These are phyloP conservation scores for Bradypus variegatus DNA, from an alignment of 2,797 vertebrate genomes.

Conservation along the genomic window DNA sequence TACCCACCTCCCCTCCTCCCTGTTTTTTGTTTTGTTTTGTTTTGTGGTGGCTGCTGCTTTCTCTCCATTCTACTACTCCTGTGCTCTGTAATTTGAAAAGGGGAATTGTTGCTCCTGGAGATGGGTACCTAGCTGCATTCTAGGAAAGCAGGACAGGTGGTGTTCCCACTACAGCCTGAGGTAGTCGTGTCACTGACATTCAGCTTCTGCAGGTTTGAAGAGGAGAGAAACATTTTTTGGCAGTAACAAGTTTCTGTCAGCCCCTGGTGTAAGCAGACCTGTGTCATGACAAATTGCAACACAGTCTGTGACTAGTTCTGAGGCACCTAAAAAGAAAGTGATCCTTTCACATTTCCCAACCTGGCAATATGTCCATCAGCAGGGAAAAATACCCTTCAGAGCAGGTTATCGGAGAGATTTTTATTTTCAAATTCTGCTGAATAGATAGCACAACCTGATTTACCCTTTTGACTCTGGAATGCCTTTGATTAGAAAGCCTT, in stretches of 20 bases:
- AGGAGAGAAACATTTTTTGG: not conserved
- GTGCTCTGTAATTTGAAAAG: constrained; percentile 52
- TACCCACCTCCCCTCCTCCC: not conserved
- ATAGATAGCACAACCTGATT: not conserved
- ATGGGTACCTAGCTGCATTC: constrained; percentile 43
- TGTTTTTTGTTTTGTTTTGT: not conserved
- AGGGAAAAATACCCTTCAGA: not conserved
- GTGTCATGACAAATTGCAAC: not conserved
- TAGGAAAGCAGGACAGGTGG: constrained; percentile 36
- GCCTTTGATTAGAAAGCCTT: constrained; percentile 44
- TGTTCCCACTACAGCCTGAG: not conserved
- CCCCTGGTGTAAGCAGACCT: not conserved
- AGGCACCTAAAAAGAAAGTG: not conserved
- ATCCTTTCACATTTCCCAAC: not conserved
- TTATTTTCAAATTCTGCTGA: constrained; percentile 25
- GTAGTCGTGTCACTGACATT: constrained; percentile 32
- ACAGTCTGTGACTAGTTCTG: constrained; percentile 5
- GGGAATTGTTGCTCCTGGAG: constrained; percentile 46
- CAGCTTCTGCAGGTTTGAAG: not conserved
- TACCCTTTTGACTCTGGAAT: constrained; percentile 35
- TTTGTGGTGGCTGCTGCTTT: constrained; percentile 31
- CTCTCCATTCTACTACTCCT: not conserved
- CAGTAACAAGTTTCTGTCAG: constrained; percentile 40
- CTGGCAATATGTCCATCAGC: constrained; percentile 4
- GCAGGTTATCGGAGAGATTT: constrained; percentile 37